Conservation (phyloP, 1,140 invertebrate genomes). For the Zaprionus kolodkinae region DNA sequence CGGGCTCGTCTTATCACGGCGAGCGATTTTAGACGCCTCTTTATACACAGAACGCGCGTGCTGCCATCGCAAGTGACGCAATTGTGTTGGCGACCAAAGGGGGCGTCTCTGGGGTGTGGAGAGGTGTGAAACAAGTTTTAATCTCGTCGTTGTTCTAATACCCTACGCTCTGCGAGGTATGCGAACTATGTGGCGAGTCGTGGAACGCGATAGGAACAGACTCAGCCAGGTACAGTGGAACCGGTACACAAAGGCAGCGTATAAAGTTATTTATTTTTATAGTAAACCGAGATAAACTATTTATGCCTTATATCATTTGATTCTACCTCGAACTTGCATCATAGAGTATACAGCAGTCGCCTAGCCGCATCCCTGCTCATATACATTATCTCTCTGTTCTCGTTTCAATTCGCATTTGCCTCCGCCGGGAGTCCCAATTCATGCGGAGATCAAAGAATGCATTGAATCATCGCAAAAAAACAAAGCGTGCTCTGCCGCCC, state of each 20-base stretch:
- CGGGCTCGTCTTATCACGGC: conserved; percentile 24
- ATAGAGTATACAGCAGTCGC: not conserved
- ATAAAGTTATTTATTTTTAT: too few relatives aligned
- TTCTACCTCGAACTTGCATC: not conserved
- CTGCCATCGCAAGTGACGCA: conserved; percentile 14
- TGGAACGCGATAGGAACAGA: not conserved
- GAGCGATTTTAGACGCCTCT: not conserved
- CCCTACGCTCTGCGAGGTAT: not conserved
- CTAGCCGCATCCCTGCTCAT: not conserved
- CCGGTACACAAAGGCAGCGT: too few relatives aligned
- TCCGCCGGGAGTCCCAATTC: not conserved
- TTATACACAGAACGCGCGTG: conserved; percentile 23
- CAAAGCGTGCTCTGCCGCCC: not conserved
- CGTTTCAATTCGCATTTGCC: not conserved
- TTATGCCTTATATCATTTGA: too few relatives aligned
- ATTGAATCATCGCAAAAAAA: conserved; percentile 4
- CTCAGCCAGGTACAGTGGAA: not conserved
- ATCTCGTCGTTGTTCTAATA: conserved; percentile 14
- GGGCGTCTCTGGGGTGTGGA: not conserved
- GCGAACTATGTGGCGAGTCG: not conserved
- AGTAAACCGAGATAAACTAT: too few relatives aligned
- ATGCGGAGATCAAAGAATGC: not conserved
- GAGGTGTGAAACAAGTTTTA: conserved; percentile 39
- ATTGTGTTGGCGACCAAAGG: not conserved
- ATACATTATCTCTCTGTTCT: not conserved